Evolutionary conservation across 2,797 vertebrate species (phyloP).

Genomic region (Chelmon rostratus): DNA sequence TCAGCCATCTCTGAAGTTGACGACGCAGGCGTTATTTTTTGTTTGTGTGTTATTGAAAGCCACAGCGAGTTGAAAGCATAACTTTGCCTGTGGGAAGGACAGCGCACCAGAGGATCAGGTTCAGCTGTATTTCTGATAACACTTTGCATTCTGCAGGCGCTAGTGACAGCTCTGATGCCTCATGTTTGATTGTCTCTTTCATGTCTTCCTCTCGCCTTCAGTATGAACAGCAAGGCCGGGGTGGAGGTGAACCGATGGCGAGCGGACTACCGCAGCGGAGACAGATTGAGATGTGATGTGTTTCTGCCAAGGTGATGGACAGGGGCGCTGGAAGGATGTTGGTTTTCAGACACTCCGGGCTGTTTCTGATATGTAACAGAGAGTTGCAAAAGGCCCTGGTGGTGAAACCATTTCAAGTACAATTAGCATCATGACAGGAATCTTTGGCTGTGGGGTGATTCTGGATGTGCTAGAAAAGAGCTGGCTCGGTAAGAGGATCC

Average conservation of each 20-base stretch:
- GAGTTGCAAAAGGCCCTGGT: constrained; percentile 28
- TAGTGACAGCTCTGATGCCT: constrained; percentile 76
- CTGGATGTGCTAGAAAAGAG: constrained; percentile 6
- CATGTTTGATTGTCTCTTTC: constrained; percentile 80
- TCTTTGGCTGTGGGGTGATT: constrained; percentile 15
- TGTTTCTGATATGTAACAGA: constrained; percentile 19
- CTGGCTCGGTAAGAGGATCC: background rate
- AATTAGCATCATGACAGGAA: constrained; percentile 39
- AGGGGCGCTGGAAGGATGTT: constrained; percentile 43
- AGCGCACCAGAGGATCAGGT: constrained; percentile 72
- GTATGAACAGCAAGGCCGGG: constrained; percentile 51
- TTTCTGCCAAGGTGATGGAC: constrained; percentile 59
- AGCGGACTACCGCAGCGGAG: constrained; percentile 43
- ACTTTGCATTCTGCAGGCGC: constrained; percentile 83
- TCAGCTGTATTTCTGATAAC: constrained; percentile 77
- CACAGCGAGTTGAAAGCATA: constrained; percentile 80
- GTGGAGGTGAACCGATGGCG: constrained; percentile 66
- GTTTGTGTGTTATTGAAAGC: constrained; percentile 79
- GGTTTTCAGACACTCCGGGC: constrained; percentile 51
- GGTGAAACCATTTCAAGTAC: constrained; percentile 37
- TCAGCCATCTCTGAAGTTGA: constrained; percentile 45
- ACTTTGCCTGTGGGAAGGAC: constrained; percentile 89
- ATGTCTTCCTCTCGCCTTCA: constrained; percentile 69
- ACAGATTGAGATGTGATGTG: constrained; percentile 57
- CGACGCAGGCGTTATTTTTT: constrained; percentile 61